Evolutionary conservation across 2,113 vertebrate genomes (phyloP), one percentile per base, ranked within the genome.

Genomic region (Myrmecophaga tridactyla): DNA sequence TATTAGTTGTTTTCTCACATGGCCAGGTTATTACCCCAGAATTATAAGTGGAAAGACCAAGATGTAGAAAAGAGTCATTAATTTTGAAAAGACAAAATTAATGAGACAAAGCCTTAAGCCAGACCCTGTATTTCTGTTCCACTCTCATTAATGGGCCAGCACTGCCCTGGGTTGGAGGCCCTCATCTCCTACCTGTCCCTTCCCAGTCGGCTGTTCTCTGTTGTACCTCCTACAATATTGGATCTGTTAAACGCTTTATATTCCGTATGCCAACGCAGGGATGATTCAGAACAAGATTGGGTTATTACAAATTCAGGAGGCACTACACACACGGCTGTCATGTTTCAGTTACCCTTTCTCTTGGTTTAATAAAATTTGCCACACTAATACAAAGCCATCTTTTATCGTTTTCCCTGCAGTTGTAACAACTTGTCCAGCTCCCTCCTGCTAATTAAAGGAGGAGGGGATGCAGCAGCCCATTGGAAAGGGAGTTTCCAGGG

Each of bases 391-490:
- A 97, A 95, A 51, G 18, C 92, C 93, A 36, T 72, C 65, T 91
- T 96, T 87, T 43, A 88, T 89, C 92, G 60, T 92, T 15, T 95
- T 76, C 94, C 95, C 51, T 21, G 88, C 94, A 60, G 31, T 53
- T 77, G 88, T 96, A 94, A 96, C 96, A 96, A 93, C 93, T 95
- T 94, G 72, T 93, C 97, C 97, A 62, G 84, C 85, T 96, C 89
- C 94, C 89, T 90, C 92, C 89, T 89, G 94, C 95, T 98, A 98
- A 98, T 97, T 98, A 97, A 89, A 94, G 69, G 78, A 88, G 95
- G 82, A 85, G 93, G 65, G 83, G 87, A 96, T 25, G 39, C 94
- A 29, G 75, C 18, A 15, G 76, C 95, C 65, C 62, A 83, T 6
- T 41, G 94, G 69, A 94, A 95, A 87, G 93, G 73, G n/a, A 81